Evolutionary conservation across 2,888 invertebrate species (phyloP), one percentile per base, ranked within the genome.

Genomic region (Aradus depressus): DNA sequence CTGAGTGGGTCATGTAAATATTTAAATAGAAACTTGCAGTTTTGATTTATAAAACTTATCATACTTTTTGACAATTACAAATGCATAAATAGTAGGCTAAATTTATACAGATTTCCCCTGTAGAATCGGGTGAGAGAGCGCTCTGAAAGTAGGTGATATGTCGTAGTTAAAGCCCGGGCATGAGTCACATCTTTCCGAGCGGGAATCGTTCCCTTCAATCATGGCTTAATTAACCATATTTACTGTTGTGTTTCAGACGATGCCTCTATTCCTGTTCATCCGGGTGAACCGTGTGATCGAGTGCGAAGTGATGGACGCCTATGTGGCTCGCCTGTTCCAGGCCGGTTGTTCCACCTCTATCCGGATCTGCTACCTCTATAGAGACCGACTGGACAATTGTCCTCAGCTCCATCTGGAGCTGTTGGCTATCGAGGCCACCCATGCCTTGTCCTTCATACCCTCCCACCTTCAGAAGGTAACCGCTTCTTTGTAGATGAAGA

Each of bases 231-330:
- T 37, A 4, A 16, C 16, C 6, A 31, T 31, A 18, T 4, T 37
- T 25, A 21, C 18, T 23, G 35, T 19, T 18, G 25, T 50, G 16
- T 44, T 50, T 28, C 22, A 43, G 43, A 25, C 31, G 10, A 28
- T 44, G 5, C 50, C 50, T 14, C 23, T 44, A 18, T 44, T 28
- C 19, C 25, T 50, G 5, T 50, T 23, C 19, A 19, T 50, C 8
- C 35, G 16, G 25, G 19, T 50, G 22, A 19, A 5, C 3, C 43
- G 8, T 19, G 25, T 43, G 4, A 34, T 43, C 25, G 43, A 50
- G 28, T 35, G 25, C 18, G 50, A 50, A n/a, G 16, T 37, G 12
- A 34, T 43, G 34, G 50, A 44, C 18, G n/a, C n/a, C 14, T 37
- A 26, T 43, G 50, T 44, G 12, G 32, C 32, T 8, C 32, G n/a